Conservation (phyloP, 2,888 invertebrate genomes). For the Apamea sordens region DNA sequence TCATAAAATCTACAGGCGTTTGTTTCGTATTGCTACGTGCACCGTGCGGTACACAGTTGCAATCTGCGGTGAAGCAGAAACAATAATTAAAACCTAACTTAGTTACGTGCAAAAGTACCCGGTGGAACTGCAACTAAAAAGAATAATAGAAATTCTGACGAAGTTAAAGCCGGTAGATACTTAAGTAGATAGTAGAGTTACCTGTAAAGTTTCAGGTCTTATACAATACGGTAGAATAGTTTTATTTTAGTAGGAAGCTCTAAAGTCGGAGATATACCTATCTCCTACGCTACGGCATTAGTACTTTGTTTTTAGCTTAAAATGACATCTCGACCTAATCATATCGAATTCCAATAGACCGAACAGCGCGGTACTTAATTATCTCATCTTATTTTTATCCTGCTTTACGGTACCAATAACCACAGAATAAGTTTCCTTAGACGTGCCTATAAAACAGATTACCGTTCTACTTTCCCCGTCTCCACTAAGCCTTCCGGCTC, state of each 20-base stretch:
- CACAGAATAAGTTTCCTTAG: constrained; percentile 9
- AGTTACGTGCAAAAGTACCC: constrained; percentile 43
- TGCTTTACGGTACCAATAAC: neutral
- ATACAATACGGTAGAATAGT: neutral
- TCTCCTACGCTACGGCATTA: neutral
- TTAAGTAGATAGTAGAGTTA: neutral
- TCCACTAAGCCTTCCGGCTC: constrained; percentile 9
- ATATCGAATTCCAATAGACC: neutral
- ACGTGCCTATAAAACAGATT: constrained; percentile 11
- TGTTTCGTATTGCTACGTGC: constrained; percentile 49
- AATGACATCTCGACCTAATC: too few species aligned
- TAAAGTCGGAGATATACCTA: neutral
- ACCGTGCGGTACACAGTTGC: constrained; percentile 45
- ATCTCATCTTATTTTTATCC: neutral
- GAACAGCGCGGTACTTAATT: neutral
- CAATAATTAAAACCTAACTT: constrained; percentile 48
- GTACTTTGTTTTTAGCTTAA: too few species aligned
- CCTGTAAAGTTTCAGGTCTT: neutral
- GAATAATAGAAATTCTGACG: constrained; percentile 48
- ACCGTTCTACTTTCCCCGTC: neutral
- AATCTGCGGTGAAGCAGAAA: constrained; percentile 39
- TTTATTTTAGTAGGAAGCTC: neutral
- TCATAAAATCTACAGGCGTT: constrained; percentile 70
- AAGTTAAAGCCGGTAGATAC: constrained; percentile 26
- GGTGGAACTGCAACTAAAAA: constrained; percentile 30